Conservation (phyloP, 2,797 vertebrate genomes). For the Halcyon smyrnensis region DNA sequence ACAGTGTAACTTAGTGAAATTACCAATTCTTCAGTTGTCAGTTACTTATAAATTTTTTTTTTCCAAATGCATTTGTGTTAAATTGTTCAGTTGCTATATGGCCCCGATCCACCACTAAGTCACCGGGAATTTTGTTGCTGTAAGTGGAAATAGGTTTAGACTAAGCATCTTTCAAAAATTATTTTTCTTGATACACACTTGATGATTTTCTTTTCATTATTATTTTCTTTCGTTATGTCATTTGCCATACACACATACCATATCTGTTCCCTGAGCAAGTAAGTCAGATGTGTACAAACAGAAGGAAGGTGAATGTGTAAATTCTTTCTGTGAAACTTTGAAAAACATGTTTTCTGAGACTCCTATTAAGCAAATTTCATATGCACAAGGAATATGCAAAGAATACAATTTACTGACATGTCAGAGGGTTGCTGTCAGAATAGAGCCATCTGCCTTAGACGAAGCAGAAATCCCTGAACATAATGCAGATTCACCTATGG, state of each 20-base stretch:
- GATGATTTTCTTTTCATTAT: neutral
- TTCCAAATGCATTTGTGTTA: neutral
- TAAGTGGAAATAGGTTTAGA: neutral
- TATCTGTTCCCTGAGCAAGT: neutral
- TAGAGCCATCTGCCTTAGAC: neutral
- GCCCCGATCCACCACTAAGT: neutral
- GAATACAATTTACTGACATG: neutral
- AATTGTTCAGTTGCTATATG: neutral
- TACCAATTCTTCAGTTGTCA: neutral
- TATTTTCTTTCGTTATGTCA: too few relatives aligned
- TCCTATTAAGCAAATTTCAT: neutral
- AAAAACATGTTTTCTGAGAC: neutral
- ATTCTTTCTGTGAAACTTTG: neutral
- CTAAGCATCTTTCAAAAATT: neutral
- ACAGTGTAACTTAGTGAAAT: neutral
- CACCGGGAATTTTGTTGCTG: neutral
- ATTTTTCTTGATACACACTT: neutral
- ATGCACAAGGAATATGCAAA: neutral
- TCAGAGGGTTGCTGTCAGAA: neutral
- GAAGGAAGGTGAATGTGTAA: neutral
- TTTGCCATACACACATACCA: neutral
- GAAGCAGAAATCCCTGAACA: neutral
- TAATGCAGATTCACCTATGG: neutral
- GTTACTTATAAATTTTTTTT: neutral
- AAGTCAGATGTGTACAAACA: neutral